Evolutionary conservation across 1,140 invertebrate species (phyloP).

Genomic region (Branchinecta lynchi): DNA sequence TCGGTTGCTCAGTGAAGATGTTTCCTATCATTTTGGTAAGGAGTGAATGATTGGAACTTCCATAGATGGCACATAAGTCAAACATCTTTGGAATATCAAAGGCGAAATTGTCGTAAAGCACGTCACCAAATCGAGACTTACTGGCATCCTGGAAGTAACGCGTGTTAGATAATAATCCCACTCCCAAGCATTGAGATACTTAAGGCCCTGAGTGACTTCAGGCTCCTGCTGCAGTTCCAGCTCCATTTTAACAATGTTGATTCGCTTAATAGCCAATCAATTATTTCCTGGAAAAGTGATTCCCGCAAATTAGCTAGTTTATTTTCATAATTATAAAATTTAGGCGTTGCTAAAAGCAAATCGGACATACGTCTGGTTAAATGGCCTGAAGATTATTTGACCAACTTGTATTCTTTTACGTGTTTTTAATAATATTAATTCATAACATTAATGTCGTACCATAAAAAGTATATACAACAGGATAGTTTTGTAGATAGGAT

Average conservation of each 20-base stretch:
- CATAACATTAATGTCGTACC: no score
- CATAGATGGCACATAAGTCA: slow-evolving; percentile 57
- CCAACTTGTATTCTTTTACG: no score
- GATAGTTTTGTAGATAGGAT: no score
- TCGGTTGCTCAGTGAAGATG: slow-evolving; percentile 49
- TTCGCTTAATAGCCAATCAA: background rate
- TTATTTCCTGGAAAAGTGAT: no score
- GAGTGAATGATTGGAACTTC: slow-evolving; percentile 43
- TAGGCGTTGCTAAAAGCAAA: no score
- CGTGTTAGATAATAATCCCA: background rate
- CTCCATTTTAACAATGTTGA: background rate
- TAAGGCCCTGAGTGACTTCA: background rate
- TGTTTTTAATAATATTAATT: no score
- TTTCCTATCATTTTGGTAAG: slow-evolving; percentile 45
- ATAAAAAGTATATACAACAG: no score
- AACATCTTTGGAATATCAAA: slow-evolving; percentile 64
- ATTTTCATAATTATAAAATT: no score
- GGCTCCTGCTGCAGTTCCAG: background rate
- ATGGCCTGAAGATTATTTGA: no score
- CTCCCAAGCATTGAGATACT: background rate
- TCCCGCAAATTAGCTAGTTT: no score
- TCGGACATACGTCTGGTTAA: no score
- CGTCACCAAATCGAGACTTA: slow-evolving; percentile 38
- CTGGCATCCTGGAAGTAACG: background rate
- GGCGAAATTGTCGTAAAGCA: slow-evolving; percentile 61